Evolutionary conservation across 2,888 invertebrate species (phyloP), one percentile per base, ranked within the genome.

Genomic region (Gastracanthus pulcherrimus): DNA sequence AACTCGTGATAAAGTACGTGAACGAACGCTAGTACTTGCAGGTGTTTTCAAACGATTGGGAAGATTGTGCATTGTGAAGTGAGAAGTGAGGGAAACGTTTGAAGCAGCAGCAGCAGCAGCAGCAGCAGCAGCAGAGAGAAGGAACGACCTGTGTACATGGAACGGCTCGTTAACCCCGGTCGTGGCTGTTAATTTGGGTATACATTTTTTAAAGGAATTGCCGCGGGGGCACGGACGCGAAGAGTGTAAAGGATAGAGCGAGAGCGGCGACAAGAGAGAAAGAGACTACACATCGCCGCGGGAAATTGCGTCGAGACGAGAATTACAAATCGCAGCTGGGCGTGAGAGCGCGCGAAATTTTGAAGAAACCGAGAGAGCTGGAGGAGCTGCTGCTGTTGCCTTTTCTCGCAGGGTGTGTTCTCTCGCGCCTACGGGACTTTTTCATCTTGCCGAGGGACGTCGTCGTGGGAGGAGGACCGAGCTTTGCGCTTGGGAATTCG

Each of bases 131-230:
- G 41, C n/a, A 51, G 51, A 31, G 45, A 66, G 26, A 9, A 31
- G 26, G 51, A 67, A 23, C 41, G 29, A 23, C 58, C 38, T 31
- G 51, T 26, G 58, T 23, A 29, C 34, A 31, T 19, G n/a, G 45
- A 41, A 51, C 38, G 72, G 34, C 48, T 69, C 69, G 41, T 69
- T 69, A 76, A 48, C 71, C 78, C 71, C 41, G 64, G 66, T 55
- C 41, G 55, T 38, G 51, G 64, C 64, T 58, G 71, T 71, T 81
- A 81, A 81, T 76, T 76, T 66, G 64, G 71, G 36, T 31, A 38
- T 76, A 58, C 74, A 81, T 76, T 76, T 81, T 81, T 76, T 58
- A 81, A 76, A 55, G 58, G 48, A 66, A 29, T 36, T 36, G 71
- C 81, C 76, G 41, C 51, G n/a, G 36, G 36, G 23, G 38, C 19